Base-by-base conservation (phyloP, 2,888 invertebrate genomes). In the Augiades crinisus region DNA sequence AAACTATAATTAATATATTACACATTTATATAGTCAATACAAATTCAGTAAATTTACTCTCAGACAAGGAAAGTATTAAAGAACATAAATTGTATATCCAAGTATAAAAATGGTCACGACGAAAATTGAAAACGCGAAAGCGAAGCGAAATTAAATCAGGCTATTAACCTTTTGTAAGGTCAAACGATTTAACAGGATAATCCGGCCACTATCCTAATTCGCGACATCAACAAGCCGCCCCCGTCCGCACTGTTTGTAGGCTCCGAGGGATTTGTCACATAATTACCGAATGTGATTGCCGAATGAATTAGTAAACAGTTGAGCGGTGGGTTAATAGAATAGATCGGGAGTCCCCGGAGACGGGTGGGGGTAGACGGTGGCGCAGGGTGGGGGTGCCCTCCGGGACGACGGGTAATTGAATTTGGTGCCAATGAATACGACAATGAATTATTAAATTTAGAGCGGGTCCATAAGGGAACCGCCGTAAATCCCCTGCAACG, bases 361-460 rank as follows among this genome's bases (percentile, higher is more conserved):
- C 41, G 31, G 49, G 49, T 33, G 34, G 34, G 41, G 49, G 41
- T 7, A 19, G 30, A 3, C 24, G n/a, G 34, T 36, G 46, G 31
- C 21, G 41, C 46, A 53, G 34, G 12, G 54, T 60, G 61, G 61
- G 52, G 53, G 55, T 59, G 49, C 49, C 56, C 61, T 66, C 59
- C 54, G 71, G 72, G 71, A 75, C 70, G 57, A 55, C 67, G 64
- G 68, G 81, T 86, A 87, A 87, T 87, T 86, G 83, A 87, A 86
- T 85, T 86, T 79, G 81, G 75, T 72, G 76, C 79, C 85, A 82
- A 85, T 85, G 84, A 86, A 85, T 85, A 81, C 81, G 68, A 81
- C 83, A 85, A 81, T 85, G 83, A 85, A 86, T 84, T 86, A 85
- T 86, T 85, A 84, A 85, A 85, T 82, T 81, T 80, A 68, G 73